Base-by-base conservation (phyloP, 2,113 vertebrate genomes). In the Carassius auratus region DNA sequence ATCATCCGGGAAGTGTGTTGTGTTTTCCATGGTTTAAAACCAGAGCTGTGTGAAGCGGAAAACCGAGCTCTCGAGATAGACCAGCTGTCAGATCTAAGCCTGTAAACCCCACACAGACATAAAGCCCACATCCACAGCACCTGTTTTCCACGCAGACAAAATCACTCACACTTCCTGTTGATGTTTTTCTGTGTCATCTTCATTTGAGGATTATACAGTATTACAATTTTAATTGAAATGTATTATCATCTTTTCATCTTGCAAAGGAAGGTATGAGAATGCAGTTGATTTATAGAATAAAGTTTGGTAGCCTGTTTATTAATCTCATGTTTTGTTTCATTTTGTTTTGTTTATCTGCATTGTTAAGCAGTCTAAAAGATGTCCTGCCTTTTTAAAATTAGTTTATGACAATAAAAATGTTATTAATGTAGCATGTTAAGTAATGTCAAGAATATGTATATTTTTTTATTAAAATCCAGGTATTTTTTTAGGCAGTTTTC, bases 61-160 rank as follows among this genome's bases (percentile, higher is more conserved):
- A 87, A 68, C 45, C 62, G 8, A 62, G 81, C 55, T 69, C 52
- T 84, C 69, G 68, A 87, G 81, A 71, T 55, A 19, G 62, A 42
- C 8, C 89, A 90, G 89, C 87, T 90, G 89, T 78, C 84, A 86
- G 30, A 36, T 57, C 76, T 7, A 0, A 9, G 59, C 1, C 15
- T 79, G 48, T 45, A 45, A 33, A 78, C n/a, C n/a, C 78, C 69
- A 82, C 84, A 64, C 73, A 79, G 38, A 85, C 71, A 81, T 36
- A 26, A n/a, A 55, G 26, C 75, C 88, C 85, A 87, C 89, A 87
- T 89, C 89, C 90, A 90, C 84, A 75, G 42, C 90, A 91, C 88
- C 87, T 91, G 90, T 84, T 89, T 90, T 90, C 88, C 89, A 89
- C 80, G 66, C 42, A 73, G 76, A 82, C 61, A 83, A 87, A 86